These are phyloP conservation scores for Anabas testudineus DNA, from an alignment of 2,797 vertebrate genomes.

Conservation along the genomic window DNA sequence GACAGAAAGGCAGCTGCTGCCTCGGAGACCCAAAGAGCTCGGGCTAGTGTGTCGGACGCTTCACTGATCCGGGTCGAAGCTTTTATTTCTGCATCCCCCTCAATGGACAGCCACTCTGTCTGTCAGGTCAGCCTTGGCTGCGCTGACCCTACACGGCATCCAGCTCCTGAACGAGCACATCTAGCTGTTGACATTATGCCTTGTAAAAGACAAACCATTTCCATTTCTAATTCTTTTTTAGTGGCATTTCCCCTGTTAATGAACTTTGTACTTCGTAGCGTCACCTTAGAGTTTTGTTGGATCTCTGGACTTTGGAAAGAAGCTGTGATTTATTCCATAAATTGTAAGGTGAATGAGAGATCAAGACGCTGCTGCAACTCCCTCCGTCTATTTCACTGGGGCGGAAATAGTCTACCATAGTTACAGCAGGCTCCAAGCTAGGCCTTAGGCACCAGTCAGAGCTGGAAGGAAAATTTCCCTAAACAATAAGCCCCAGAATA, in stretches of 20 bases:
- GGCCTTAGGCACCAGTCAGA: constrained; percentile 62
- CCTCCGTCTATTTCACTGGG: constrained; percentile 41
- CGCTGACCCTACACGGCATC: constrained; percentile 48
- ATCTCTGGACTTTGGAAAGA: constrained; percentile 13
- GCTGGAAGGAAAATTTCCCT: constrained; percentile 56
- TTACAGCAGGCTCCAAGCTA: constrained; percentile 61
- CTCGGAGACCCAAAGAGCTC: constrained; percentile 67
- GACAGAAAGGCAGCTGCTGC: constrained; percentile 69
- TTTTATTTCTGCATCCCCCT: constrained; percentile 73
- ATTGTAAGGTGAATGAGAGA: constrained; percentile 56
- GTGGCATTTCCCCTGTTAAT: neutral
- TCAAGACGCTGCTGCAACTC: constrained; percentile 53
- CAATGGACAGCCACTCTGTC: constrained; percentile 57
- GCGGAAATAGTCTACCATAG: constrained; percentile 54
- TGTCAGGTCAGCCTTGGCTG: constrained; percentile 67
- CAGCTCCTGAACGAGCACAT: constrained; percentile 48
- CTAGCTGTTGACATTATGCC: constrained; percentile 12
- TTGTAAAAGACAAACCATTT: neutral
- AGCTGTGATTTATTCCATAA: constrained; percentile 49
- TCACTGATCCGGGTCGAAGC: constrained; percentile 78
- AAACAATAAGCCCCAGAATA: constrained; percentile 56
- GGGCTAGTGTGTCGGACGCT: constrained; percentile 76
- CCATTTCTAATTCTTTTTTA: neutral
- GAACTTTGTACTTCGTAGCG: constrained; percentile 14
- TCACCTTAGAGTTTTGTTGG: neutral